These are phyloP conservation scores for Pseudobourletiella spinata DNA, from an alignment of 1,140 invertebrate genomes.

Conservation along the genomic window DNA sequence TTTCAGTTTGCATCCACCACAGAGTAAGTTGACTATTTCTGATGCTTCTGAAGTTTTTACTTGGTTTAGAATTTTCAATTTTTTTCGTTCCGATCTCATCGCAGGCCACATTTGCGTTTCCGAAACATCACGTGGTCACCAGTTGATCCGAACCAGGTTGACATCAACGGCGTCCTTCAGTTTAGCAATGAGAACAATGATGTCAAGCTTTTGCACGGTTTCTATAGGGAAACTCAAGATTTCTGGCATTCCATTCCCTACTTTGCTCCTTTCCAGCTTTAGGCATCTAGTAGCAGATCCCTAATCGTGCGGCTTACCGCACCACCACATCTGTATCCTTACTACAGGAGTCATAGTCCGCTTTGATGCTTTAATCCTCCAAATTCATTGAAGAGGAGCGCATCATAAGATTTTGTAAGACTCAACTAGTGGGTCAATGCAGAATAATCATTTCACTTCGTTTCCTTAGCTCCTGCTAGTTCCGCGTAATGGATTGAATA, in stretches of 20 bases:
- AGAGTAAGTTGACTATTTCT: not conserved
- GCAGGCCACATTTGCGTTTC: not conserved
- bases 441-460: too few species aligned
- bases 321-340: too few species aligned
- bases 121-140: not conserved
- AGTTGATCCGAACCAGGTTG: not conserved
- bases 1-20: constrained; percentile 20
- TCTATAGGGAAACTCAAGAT: not conserved
- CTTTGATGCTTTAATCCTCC: too few species aligned
- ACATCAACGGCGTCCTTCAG: not conserved
- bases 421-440: too few species aligned
- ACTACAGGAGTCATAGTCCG: too few species aligned
- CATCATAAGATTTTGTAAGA: too few species aligned
- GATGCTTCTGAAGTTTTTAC: not conserved
- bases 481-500: too few species aligned
- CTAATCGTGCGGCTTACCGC: too few species aligned
- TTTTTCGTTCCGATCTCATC: not conserved
- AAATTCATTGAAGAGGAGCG: too few species aligned
- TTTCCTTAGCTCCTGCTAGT: too few species aligned
- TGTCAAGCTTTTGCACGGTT: not conserved
- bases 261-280: not conserved
- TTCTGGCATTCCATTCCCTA: not conserved
- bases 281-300: too few species aligned
- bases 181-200: not conserved
- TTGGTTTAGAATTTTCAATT: not conserved